Evolutionary conservation across 1,140 invertebrate genomes (phyloP).

Genomic region (Drosophila novamexicana): DNA sequence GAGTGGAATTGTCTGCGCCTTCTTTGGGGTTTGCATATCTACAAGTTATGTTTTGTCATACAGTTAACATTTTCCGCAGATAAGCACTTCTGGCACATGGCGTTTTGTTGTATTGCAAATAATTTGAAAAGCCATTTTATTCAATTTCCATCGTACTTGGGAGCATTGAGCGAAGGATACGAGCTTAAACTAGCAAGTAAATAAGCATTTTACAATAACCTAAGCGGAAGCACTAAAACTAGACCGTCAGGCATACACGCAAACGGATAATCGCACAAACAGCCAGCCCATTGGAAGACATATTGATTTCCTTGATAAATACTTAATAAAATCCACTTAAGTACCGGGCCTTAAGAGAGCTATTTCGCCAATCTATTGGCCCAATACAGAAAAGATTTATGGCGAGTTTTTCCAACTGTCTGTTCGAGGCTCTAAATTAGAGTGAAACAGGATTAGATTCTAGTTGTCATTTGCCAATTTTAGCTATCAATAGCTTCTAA

Average conservation of each 20-base stretch:
- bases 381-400: slow-evolving; percentile 20
- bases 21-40: slow-evolving; percentile 69
- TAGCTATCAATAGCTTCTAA: too few relatives aligned
- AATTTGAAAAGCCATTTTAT: slow-evolving; percentile 78
- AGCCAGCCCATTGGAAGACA: slow-evolving; percentile 48
- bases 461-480: too few relatives aligned
- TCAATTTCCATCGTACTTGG: slow-evolving; percentile 69
- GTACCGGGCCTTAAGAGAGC: slow-evolving; percentile 31
- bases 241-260: slow-evolving; percentile 7
- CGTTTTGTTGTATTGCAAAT: slow-evolving; percentile 58
- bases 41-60: slow-evolving; percentile 76
- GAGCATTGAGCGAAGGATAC: slow-evolving; percentile 16
- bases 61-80: slow-evolving; percentile 78
- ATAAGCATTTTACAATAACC: slow-evolving; percentile 54
- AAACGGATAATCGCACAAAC: slow-evolving; percentile 15
- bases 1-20: slow-evolving; percentile 9
- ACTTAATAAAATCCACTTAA: slow-evolving; percentile 70
- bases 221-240: slow-evolving; percentile 51
- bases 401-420: not conserved
- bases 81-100: slow-evolving; percentile 72
- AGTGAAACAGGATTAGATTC: not conserved
- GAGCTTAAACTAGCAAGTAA: slow-evolving; percentile 44
- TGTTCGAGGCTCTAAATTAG: not conserved
- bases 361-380: not conserved
- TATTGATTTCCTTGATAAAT: slow-evolving; percentile 76